phyloP scores from a whole-genome alignment of 2,888 invertebrate genomes.

The Proisotoma minuta region DNA sequence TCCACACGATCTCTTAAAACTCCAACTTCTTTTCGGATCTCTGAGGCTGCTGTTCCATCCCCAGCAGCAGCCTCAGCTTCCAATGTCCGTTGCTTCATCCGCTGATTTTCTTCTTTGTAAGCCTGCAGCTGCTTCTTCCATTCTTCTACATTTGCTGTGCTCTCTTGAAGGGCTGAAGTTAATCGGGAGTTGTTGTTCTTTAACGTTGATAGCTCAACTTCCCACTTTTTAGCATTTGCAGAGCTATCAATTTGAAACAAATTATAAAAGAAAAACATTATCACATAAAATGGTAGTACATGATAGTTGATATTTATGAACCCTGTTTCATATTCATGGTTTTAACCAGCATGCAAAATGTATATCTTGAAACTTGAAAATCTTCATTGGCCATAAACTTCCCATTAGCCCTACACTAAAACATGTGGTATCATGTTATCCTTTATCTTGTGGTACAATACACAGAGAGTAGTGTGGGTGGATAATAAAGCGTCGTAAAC shows the following conservation, averaged over 20 bases:
- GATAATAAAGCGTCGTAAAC: neutral
- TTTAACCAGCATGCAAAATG: no score
- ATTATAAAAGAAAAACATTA: no score
- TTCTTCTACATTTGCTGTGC: slow-evolving; percentile 73
- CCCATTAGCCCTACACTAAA: no score
- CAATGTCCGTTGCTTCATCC: slow-evolving; percentile 59
- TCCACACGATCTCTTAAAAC: slow-evolving; percentile 36
- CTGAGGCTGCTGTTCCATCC: slow-evolving; percentile 38
- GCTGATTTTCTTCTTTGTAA: slow-evolving; percentile 81
- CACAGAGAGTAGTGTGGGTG: neutral
- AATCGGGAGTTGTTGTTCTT: slow-evolving; percentile 92
- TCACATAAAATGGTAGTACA: no score
- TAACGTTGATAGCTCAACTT: slow-evolving; percentile 87
- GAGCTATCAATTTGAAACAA: no score
- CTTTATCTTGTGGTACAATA: neutral
- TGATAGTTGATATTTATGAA: no score
- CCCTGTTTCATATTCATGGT: no score
- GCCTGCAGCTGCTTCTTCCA: slow-evolving; percentile 83
- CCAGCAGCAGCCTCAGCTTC: slow-evolving; percentile 49
- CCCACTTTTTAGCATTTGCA: slow-evolving; percentile 97
- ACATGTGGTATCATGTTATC: no score
- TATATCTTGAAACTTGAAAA: no score
- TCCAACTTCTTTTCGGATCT: slow-evolving; percentile 38
- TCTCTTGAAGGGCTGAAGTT: slow-evolving; percentile 89
- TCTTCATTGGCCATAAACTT: no score